Percentiles rank a stretch among this genome's conserved stretches.
phyloP scores from a whole-genome alignment of 2,113 vertebrate species.

The Mus musculus region GRCm39 chr19:14405001-14405500 shows the following conservation, averaged over 20 bases:
- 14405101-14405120: background rate
- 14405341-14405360: constrained; percentile 24
- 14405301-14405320: constrained; percentile 28
- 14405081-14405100: background rate
- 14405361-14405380: background rate
- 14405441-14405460: background rate
- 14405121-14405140: background rate
- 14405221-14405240: background rate
- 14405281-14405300: background rate
- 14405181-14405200: too few relatives aligned
- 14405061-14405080: background rate
- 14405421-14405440: background rate
- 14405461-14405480: background rate
- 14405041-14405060: background rate
- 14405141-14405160: background rate
- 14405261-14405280: background rate
- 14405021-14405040: background rate
- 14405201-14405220: too few relatives aligned
- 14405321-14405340: background rate
- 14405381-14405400: background rate
- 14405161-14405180: background rate
- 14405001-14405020: background rate
- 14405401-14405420: background rate
- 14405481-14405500: background rate
- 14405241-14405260: background rate